Conservation (phyloP, 2,888 invertebrate species). For the Ophioninae sp. region DNA sequence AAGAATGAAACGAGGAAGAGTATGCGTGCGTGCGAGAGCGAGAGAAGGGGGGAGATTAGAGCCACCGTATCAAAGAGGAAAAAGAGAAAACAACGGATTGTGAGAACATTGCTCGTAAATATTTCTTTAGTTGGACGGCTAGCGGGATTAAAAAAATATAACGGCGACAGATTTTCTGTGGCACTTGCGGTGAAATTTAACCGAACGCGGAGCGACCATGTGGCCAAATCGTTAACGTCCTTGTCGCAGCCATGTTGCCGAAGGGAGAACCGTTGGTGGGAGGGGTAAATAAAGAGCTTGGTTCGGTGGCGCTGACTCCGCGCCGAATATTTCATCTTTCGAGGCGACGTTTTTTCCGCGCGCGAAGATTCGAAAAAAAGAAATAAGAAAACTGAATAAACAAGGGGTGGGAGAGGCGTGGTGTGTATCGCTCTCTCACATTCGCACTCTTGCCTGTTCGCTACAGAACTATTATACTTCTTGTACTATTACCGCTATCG, state of each 20-base stretch:
- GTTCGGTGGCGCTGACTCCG: constrained; percentile 52
- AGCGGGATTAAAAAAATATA: not conserved
- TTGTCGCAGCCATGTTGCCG: constrained; percentile 27
- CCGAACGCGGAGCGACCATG: not conserved
- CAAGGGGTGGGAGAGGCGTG: not conserved
- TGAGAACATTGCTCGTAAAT: constrained; percentile 14
- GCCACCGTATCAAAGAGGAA: constrained; percentile 47
- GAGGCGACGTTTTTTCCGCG: constrained; percentile 4
- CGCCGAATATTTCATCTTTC: constrained; percentile 23
- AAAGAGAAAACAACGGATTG: constrained; percentile 2
- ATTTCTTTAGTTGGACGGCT: constrained; percentile 3
- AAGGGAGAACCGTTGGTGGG: not conserved
- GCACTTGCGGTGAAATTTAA: constrained; percentile 2
- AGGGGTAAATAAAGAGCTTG: not conserved
- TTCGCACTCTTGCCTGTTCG: constrained; percentile 59
- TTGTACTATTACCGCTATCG: constrained; percentile 64
- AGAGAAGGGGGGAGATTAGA: constrained; percentile 40
- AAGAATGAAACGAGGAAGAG: constrained; percentile 43
- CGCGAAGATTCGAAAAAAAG: not conserved
- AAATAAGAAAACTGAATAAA: not conserved
- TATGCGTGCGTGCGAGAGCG: constrained; percentile 50
- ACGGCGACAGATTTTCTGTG: constrained; percentile 1
- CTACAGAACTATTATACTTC: constrained; percentile 62
- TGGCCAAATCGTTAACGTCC: constrained; percentile 28
- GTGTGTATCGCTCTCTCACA: constrained; percentile 48